Conservation (phyloP, 2,113 vertebrate genomes). For the Scartelaos histophorus region DNA sequence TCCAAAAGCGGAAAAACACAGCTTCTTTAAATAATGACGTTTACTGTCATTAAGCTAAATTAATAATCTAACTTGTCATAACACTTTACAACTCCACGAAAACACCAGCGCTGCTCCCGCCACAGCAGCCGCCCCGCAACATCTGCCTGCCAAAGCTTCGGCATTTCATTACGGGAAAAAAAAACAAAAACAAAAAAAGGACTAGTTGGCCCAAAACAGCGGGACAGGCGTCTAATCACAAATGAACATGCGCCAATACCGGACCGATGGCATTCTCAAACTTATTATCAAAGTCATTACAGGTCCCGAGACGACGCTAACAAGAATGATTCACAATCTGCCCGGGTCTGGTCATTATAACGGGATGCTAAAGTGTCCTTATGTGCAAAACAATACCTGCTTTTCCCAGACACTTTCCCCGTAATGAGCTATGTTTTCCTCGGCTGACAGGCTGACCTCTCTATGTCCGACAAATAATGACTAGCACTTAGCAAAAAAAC, state of each 20-base stretch:
- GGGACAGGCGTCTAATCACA: slow-evolving; percentile 12
- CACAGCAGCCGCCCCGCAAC: slow-evolving; percentile 16
- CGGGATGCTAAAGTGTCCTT: not conserved
- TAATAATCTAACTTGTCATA: no score
- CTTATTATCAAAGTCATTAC: slow-evolving; percentile 49
- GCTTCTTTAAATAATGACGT: no score
- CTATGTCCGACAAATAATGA: slow-evolving; percentile 6
- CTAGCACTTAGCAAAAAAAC: not conserved
- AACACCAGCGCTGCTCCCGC: slow-evolving; percentile 11
- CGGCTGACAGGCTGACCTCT: slow-evolving; percentile 7
- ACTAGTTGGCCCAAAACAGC: slow-evolving; percentile 31
- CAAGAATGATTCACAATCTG: slow-evolving; percentile 5
- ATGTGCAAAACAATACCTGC: slow-evolving; percentile 6
- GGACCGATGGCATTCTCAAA: slow-evolving; percentile 29
- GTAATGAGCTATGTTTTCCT: slow-evolving; percentile 5
- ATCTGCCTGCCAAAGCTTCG: slow-evolving; percentile 38
- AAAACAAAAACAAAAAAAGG: slow-evolving; percentile 22
- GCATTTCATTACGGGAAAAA: slow-evolving; percentile 35
- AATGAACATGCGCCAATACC: slow-evolving; percentile 30
- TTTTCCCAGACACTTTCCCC: not conserved
- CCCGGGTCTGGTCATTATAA: slow-evolving; percentile 10
- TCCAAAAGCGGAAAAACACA: no score
- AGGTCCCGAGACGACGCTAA: slow-evolving; percentile 27
- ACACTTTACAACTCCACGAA: slow-evolving; percentile 13
- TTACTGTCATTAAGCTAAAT: no score